A percentile compares a stretch with the other conserved stretches of the same genome.
Conservation (phyloP, 1,140 invertebrate species). For the Euglossa dilemma region DNA sequence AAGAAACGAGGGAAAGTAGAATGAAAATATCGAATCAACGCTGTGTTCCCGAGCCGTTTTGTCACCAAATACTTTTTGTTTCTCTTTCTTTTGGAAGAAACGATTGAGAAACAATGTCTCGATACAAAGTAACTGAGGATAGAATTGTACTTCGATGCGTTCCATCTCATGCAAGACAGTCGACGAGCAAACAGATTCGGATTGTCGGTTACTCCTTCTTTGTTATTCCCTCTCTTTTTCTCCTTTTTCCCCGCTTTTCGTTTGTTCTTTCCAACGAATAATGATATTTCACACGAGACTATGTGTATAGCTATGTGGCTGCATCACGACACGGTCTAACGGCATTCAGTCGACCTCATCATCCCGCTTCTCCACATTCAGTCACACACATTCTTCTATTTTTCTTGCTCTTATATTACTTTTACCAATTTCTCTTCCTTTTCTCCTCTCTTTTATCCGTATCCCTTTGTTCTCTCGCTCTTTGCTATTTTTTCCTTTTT, state of each 20-base stretch:
- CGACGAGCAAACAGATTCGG: conserved; percentile 49
- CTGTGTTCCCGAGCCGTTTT: background rate
- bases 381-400: conserved; percentile 41
- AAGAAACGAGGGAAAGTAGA: conserved; percentile 6
- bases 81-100: background rate
- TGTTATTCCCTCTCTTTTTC: conserved; percentile 27
- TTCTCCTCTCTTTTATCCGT: background rate
- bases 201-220: conserved; percentile 48
- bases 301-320: conserved; percentile 12
- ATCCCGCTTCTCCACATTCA: conserved; percentile 26
- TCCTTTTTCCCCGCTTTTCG: conserved; percentile 10
- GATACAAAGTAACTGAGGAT: conserved; percentile 14
- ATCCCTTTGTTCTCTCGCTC: conserved; percentile 13
- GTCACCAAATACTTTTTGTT: background rate
- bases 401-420: conserved; percentile 28
- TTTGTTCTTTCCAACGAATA: background rate
- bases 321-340: conserved; percentile 61
- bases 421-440: conserved; percentile 28
- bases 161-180: conserved; percentile 38
- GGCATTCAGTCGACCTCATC: conserved; percentile 66
- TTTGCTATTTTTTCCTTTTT: background rate
- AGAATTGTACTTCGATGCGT: conserved; percentile 38
- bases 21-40: background rate
- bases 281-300: conserved; percentile 46
- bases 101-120: conserved; percentile 3